phyloP scores from a whole-genome alignment of 2,797 vertebrate genomes.

The Perodicticus potto region DNA sequence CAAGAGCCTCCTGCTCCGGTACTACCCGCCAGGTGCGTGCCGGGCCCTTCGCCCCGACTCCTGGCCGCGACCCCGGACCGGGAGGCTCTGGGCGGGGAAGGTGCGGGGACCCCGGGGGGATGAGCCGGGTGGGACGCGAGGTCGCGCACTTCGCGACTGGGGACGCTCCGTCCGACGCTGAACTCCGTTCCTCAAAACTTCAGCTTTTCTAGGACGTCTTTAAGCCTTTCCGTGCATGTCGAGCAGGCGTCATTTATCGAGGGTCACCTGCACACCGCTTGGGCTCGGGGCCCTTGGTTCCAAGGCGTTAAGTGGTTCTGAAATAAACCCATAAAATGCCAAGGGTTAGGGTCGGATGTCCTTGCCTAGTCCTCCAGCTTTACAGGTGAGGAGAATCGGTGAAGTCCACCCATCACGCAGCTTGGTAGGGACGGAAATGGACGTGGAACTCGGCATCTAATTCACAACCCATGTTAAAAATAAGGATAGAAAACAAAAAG shows the following conservation, averaged over 20 bases:
- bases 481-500: not conserved
- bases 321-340: not conserved
- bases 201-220: not conserved
- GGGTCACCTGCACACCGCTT: fast-evolving
- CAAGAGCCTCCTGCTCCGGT: slow-evolving; percentile 93
- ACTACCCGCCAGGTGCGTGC: slow-evolving; percentile 93
- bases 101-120: not conserved
- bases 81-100: not conserved
- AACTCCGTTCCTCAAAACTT: not conserved
- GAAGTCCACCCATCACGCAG: not conserved
- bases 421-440: not conserved
- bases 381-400: not conserved
- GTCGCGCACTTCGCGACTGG: fast-evolving
- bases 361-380: not conserved
- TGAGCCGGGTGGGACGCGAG: fast-evolving
- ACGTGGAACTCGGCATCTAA: not conserved
- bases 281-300: not conserved
- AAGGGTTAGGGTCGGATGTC: not conserved
- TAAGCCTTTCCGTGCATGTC: not conserved
- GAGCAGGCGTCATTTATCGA: fast-evolving
- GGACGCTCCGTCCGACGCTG: not conserved
- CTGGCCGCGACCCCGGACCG: fast-evolving
- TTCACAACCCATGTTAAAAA: not conserved
- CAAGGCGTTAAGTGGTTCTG: not conserved
- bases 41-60: fast-evolving